Base-by-base conservation (phyloP, 1,140 invertebrate species). In the Aphelinus certus region DNA sequence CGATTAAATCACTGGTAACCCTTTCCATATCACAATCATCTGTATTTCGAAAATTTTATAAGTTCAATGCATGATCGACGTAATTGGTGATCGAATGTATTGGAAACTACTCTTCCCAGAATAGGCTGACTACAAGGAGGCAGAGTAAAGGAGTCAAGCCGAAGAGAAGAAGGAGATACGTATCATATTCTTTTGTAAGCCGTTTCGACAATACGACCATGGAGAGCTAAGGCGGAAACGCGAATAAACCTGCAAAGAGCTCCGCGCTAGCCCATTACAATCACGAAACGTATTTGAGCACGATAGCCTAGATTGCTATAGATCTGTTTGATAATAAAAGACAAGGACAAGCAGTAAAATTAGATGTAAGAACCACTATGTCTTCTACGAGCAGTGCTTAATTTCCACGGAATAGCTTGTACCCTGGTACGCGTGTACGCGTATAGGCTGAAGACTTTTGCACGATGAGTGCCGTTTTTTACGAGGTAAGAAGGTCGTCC, bases 311-410 rank as follows among this genome's bases (percentile, higher is more conserved):
- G 64, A 68, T 68, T 65, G 66, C 46, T 72, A 69, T 70, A 70
- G 66, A 75, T 62, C 73, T 64, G 66, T 66, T 10, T 69, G 58
- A 75, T 75, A 75, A 69, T 75, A 75, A 75, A 75, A 75, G 73
- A 26, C 58, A 75, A 70, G 73, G 66, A 75, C 73, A 64, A 9
- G 66, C 53, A 75, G 61, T 75, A 75, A 75, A 75, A 64, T 55
- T 69, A 64, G 70, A 75, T 69, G 66, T 64, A 75, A 70, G 73
- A 64, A 69, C 66, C 53, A 26, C 58, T 64, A 48, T 57, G 58
- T 70, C 46, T 69, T 68, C 43, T 45, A 56, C n/a, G 66, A 62
- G 65, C n/a, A 43, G 2, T 3, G 73, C 72, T 74, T 74, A 74
- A 75, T 69, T 75, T 57, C 47, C 60, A 46, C 26, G 6, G 58